Percentiles rank a stretch among this genome's conserved stretches.
These are phyloP conservation scores for Hoplostethus atlanticus DNA, from an alignment of 2,797 vertebrate genomes.

Conservation along the genomic window DNA sequence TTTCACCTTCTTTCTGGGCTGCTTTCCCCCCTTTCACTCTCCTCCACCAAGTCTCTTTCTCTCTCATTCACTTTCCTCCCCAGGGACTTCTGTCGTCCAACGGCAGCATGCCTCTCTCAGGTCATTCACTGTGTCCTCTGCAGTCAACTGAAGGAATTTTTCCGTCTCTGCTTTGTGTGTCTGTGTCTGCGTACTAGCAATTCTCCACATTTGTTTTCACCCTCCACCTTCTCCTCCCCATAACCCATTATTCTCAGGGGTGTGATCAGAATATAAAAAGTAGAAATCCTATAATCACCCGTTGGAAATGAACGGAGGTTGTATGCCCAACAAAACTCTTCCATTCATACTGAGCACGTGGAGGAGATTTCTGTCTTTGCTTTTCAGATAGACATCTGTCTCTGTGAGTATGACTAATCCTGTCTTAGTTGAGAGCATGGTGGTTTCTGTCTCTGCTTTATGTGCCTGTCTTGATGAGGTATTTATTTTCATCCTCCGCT, in stretches of 20 bases:
- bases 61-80: slow-evolving; percentile 55
- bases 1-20: slow-evolving; percentile 47
- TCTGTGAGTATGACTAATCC: too few relatives aligned
- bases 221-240: slow-evolving; percentile 13
- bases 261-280: slow-evolving; percentile 11
- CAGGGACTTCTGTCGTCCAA: slow-evolving; percentile 68
- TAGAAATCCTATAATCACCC: too few relatives aligned
- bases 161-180: slow-evolving; percentile 27
- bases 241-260: slow-evolving; percentile 14
- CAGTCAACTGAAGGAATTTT: slow-evolving; percentile 55
- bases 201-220: slow-evolving; percentile 45
- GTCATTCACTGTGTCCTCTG: slow-evolving; percentile 65
- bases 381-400: too few relatives aligned
- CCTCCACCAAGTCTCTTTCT: slow-evolving; percentile 20
- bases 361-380: too few relatives aligned
- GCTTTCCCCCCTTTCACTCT: slow-evolving; percentile 35
- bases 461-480: too few relatives aligned
- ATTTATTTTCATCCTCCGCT: too few relatives aligned
- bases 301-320: too few relatives aligned
- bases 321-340: too few relatives aligned
- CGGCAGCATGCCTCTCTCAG: slow-evolving; percentile 59
- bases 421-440: too few relatives aligned
- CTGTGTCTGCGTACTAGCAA: slow-evolving; percentile 29
- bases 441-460: too few relatives aligned
- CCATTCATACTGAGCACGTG: too few relatives aligned